Evolutionary conservation across 2,797 vertebrate genomes (phyloP).

Genomic region (Dendrocincla tyrannina): DNA sequence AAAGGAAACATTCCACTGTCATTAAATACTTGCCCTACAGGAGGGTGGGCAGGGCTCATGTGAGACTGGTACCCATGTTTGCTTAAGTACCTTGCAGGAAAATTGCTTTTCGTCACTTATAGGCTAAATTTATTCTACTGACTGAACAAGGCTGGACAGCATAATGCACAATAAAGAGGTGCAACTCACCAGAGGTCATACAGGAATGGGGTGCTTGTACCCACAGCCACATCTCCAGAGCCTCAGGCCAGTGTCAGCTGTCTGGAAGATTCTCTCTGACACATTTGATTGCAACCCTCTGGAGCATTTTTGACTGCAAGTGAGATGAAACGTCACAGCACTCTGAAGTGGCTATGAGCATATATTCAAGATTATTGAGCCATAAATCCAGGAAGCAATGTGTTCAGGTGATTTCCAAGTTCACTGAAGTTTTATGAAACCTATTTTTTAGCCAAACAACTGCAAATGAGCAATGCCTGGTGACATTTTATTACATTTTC

Average conservation of each 20-base stretch:
- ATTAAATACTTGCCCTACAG: neutral
- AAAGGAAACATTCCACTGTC: neutral
- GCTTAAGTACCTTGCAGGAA: neutral
- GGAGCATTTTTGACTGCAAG: neutral
- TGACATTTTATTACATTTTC: constrained; percentile 71
- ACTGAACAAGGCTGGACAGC: neutral
- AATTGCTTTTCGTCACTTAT: neutral
- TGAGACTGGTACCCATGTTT: neutral
- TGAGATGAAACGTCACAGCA: neutral
- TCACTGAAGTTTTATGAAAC: constrained; percentile 71
- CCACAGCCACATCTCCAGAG: neutral
- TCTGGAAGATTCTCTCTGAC: neutral
- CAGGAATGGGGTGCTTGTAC: neutral
- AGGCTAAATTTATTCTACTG: neutral
- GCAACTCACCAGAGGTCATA: neutral
- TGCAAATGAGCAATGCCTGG: constrained; percentile 48
- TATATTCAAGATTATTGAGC: constrained; percentile 59
- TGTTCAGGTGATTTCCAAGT: constrained; percentile 56
- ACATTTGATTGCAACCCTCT: neutral
- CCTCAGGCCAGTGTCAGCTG: neutral
- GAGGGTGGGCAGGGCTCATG: neutral
- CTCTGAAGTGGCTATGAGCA: constrained; percentile 33
- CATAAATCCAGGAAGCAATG: constrained; percentile 59
- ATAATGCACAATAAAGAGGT: neutral
- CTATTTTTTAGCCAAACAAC: constrained; percentile 75